phyloP scores from a whole-genome alignment of 1,140 invertebrate species.

The Rhagoletis pomonella region DNA sequence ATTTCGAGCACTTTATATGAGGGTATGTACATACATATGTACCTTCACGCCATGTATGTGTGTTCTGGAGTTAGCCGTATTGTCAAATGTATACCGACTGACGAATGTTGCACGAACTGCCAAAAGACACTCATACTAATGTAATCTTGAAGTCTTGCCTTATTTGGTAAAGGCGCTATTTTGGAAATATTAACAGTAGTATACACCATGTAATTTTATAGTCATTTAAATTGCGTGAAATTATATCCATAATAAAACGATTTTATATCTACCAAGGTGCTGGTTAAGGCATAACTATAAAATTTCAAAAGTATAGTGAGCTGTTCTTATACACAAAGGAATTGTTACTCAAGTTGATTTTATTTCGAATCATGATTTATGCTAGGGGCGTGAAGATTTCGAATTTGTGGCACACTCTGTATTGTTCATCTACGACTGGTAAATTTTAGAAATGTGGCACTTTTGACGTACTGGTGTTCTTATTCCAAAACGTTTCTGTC shows the following conservation, averaged over 20 bases:
- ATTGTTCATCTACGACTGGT: no score
- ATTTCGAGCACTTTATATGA: background rate
- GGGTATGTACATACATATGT: background rate
- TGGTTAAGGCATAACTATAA: no score
- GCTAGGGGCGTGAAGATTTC: no score
- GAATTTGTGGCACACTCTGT: no score
- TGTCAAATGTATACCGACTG: background rate
- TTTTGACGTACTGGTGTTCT: no score
- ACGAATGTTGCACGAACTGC: background rate
- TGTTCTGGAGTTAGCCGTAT: background rate
- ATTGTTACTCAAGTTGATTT: no score
- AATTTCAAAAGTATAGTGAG: no score
- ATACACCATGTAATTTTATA: background rate
- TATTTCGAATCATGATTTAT: no score
- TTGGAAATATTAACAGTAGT: background rate
- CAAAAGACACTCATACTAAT: background rate
- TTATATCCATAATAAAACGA: no score
- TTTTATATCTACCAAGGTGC: no score
- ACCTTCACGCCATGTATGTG: background rate
- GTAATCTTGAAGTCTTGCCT: background rate
- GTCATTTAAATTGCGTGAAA: background rate
- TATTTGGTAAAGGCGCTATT: constrained; percentile 37
- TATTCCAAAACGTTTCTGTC: background rate
- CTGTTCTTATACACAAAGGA: no score
- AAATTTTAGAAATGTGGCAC: no score